phyloP scores from a whole-genome alignment of 1,140 invertebrate species.

The Drosophila teissieri region DNA sequence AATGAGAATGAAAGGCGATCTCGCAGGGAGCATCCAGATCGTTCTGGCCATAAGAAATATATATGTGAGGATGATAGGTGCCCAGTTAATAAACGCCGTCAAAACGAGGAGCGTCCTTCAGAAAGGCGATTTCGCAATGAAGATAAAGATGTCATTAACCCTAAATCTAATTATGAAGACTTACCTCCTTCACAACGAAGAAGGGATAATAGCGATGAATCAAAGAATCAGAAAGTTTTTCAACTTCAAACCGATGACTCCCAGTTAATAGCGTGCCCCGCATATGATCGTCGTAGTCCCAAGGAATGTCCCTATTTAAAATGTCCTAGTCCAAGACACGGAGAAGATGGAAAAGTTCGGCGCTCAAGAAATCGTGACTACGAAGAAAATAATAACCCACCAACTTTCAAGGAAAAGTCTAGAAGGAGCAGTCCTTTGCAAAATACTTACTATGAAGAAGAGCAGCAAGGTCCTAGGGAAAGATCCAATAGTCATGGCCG shows the following conservation, averaged over 20 bases:
- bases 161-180: slow-evolving; percentile 8
- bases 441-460: neutral
- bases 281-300: neutral
- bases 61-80: neutral
- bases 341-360: neutral
- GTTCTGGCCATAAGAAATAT: too few species aligned
- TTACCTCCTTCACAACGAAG: neutral
- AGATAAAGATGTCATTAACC: neutral
- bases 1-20: neutral
- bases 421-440: too few species aligned
- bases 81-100: neutral
- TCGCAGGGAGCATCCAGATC: neutral
- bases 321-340: neutral
- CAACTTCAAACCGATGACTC: neutral
- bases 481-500: neutral
- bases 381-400: neutral
- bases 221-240: neutral
- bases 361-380: neutral
- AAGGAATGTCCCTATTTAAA: neutral
- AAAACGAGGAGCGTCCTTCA: neutral
- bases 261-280: neutral
- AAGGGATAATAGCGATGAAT: neutral
- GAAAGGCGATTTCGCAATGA: neutral
- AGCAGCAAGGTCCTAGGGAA: neutral
- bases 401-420: too few species aligned